Evolutionary conservation across 2,797 vertebrate genomes (phyloP), one percentile per base, ranked within the genome.

Genomic region (Catamblyrhynchus diadema): DNA sequence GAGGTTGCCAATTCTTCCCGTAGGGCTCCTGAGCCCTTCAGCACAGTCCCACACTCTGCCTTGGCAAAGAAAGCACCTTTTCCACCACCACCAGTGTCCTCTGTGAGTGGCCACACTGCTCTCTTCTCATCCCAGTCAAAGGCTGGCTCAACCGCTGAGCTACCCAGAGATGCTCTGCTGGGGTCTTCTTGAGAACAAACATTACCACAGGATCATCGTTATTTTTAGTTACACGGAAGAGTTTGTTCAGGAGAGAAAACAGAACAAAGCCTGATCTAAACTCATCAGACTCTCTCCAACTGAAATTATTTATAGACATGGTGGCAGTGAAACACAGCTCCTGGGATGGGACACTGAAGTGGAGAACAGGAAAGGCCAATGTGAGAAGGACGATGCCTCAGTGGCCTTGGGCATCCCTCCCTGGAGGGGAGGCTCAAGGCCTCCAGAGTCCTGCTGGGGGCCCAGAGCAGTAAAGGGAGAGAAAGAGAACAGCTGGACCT

Each of bases 61-160:
- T 81, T 96, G 71, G 77, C 82, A 62, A 90, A 0, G 8, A 64
- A 21, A 81, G 62, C 33, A 42, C 80, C 67, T 95, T 50, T 95
- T 72, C 82, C 90, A 75, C 69, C 3, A 5, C 69, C 60, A 41
- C 66, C 37, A 18, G 42, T 42, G 72, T 95, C 86, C 79, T 91
- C 94, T 85, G 71, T 32, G 35, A 91, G 65, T 24, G 86, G 71
- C 94, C 96, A 93, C 32, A 33, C 42, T 0, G 2, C 39, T 83
- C 80, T 39, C 41, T 95, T 96, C 84, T 91, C 84, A 33, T 62
- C 44, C 92, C 94, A 91, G 66, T 78, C 51, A 79, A 81, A 90
- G 69, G 80, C 62, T 51, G 89, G 81, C 28, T 91, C 91, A 51
- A 0, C 41, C 0, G 0, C 48, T 0, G 45, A 90, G 75, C 24